These are phyloP conservation scores for Oreocharis arfaki DNA, from an alignment of 2,113 vertebrate genomes.

Conservation along the genomic window DNA sequence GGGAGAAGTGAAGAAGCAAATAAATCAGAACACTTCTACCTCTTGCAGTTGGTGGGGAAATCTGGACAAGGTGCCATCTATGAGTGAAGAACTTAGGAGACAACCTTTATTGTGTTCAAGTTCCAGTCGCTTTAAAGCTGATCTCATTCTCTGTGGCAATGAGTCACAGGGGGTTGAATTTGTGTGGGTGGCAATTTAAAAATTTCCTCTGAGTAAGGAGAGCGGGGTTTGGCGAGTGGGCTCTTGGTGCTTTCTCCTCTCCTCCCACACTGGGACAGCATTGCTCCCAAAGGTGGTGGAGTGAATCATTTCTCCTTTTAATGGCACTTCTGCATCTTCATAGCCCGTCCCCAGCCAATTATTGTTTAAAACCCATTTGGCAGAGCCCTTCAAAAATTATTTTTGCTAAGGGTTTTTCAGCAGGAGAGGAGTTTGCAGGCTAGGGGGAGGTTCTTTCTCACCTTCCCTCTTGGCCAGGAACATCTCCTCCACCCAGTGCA, in stretches of 20 bases:
- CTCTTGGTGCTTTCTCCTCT: constrained; percentile 1
- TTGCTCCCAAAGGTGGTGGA: not conserved
- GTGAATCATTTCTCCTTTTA: not conserved
- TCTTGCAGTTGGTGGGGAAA: not conserved
- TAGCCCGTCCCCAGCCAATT: not conserved
- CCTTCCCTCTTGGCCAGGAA: not conserved
- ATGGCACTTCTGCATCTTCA: not conserved
- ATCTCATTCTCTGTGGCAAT: not conserved
- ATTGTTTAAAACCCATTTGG: not conserved
- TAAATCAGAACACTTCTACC: not conserved
- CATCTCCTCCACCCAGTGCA: not conserved
- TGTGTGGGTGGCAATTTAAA: constrained; percentile 14
- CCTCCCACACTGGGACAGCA: not conserved
- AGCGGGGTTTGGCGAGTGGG: not conserved
- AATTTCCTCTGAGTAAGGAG: constrained; percentile 31
- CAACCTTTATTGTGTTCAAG: not conserved
- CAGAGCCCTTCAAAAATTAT: too few relatives aligned
- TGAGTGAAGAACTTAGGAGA: not conserved
- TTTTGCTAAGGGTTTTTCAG: not conserved
- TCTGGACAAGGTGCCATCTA: not conserved
- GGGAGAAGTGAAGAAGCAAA: not conserved
- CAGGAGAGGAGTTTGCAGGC: not conserved
- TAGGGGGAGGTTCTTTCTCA: not conserved
- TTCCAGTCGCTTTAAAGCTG: not conserved
- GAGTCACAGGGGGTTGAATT: not conserved